phyloP scores from a whole-genome alignment of 1,140 invertebrate species.

The Apis cerana region DNA sequence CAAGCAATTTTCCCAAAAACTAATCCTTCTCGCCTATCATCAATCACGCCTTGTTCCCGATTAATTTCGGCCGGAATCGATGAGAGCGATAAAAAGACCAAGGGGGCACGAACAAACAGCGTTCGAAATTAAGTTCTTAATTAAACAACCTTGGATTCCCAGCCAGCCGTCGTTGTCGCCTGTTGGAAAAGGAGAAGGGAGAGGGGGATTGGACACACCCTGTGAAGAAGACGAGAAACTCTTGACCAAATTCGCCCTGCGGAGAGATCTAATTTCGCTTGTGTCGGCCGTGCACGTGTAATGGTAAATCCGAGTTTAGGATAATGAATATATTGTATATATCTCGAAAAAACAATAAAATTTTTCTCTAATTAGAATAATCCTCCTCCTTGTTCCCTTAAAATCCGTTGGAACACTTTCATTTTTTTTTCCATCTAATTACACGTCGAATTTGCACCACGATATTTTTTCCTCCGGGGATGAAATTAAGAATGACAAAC shows the following conservation, averaged over 20 bases:
- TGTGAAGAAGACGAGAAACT: slow-evolving; percentile 31
- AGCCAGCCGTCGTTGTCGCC: background rate
- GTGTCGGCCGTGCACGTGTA: slow-evolving; percentile 33
- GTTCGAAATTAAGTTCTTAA: slow-evolving; percentile 52
- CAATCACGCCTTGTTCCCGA: background rate
- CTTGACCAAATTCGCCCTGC: slow-evolving; percentile 37
- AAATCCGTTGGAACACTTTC: background rate
- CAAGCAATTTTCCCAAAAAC: background rate
- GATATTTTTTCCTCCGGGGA: too few species aligned
- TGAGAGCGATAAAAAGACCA: background rate
- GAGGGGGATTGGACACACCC: background rate
- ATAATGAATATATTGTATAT: slow-evolving; percentile 41
- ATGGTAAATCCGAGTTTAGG: slow-evolving; percentile 16
- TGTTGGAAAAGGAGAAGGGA: background rate
- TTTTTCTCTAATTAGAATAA: background rate
- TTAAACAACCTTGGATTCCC: slow-evolving; percentile 45
- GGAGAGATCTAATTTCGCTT: slow-evolving; percentile 56
- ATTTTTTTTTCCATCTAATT: background rate
- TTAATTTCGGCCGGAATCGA: slow-evolving; percentile 2
- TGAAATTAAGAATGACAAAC: background rate
- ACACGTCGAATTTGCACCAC: background rate
- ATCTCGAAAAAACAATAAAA: background rate
- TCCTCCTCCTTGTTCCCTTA: too few species aligned
- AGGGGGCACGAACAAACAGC: background rate
- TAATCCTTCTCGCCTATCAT: background rate